A percentile compares a stretch with the other conserved stretches of the same genome.
Evolutionary conservation across 1,140 invertebrate species (phyloP).

Genomic region (Magallana ariakensis): DNA sequence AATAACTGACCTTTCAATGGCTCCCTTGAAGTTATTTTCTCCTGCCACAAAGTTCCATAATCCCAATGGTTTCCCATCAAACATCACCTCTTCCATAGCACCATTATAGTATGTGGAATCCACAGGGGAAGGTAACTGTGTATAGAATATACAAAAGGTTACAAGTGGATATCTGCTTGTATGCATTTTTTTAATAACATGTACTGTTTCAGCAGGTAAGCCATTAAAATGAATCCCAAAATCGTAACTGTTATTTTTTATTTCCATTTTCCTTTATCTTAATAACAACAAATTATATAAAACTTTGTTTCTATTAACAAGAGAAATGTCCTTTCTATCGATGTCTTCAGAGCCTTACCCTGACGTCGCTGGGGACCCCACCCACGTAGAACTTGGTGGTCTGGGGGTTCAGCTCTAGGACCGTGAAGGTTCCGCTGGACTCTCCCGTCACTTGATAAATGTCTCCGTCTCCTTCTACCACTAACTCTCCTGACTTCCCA

Average conservation of each 20-base stretch:
- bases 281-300: too few species aligned
- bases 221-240: too few species aligned
- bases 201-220: too few species aligned
- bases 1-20: slow-evolving; percentile 84
- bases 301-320: too few species aligned
- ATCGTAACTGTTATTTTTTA: too few species aligned
- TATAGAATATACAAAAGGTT: background rate
- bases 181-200: too few species aligned
- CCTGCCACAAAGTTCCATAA: slow-evolving; percentile 94
- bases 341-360: slow-evolving; percentile 55
- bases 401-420: slow-evolving; percentile 69
- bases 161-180: background rate
- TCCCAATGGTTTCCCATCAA: slow-evolving; percentile 93
- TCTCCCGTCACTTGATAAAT: slow-evolving; percentile 74
- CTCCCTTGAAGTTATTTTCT: slow-evolving; percentile 87
- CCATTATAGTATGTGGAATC: slow-evolving; percentile 88
- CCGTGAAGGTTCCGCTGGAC: slow-evolving; percentile 68
- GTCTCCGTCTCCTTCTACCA: slow-evolving; percentile 82
- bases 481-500: slow-evolving; percentile 88
- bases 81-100: slow-evolving; percentile 92
- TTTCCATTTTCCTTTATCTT: too few species aligned
- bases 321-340: too few species aligned
- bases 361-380: slow-evolving; percentile 85
- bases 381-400: slow-evolving; percentile 92
- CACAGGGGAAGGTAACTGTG: slow-evolving; percentile 84